A percentile compares a stretch with the other conserved stretches of the same genome.
Conservation (phyloP, 2,113 vertebrate species). For the Labrus mixtus region DNA sequence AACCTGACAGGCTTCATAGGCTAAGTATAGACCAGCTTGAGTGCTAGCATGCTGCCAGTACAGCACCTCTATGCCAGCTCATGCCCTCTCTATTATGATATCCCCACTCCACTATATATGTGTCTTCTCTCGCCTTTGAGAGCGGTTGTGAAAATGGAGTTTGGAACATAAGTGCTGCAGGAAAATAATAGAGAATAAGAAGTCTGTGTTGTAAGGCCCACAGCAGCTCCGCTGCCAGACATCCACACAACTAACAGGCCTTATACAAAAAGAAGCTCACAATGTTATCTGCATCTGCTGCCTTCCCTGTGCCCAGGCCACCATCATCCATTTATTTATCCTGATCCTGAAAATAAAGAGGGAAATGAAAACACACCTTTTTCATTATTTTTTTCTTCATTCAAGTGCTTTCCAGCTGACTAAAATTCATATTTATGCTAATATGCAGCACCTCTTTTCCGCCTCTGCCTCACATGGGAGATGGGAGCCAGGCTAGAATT, state of each 20-base stretch:
- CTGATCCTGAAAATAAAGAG: conserved; percentile 75
- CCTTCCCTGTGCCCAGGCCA: conserved; percentile 48
- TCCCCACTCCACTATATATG: conserved; percentile 41
- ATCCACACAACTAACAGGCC: conserved; percentile 35
- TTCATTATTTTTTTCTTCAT: conserved; percentile 80
- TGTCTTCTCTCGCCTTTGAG: conserved; percentile 32
- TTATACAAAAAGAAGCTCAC: conserved; percentile 44
- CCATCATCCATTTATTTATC: conserved; percentile 76
- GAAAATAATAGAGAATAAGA: conserved; percentile 38
- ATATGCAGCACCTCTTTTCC: conserved; percentile 72
- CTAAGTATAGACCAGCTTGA: not conserved
- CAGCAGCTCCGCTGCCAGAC: conserved; percentile 45
- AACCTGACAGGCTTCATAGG: not conserved
- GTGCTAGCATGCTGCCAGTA: conserved; percentile 2
- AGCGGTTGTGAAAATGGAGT: conserved; percentile 21
- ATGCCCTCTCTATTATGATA: conserved; percentile 52
- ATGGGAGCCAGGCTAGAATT: conserved; percentile 82
- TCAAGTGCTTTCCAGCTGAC: conserved; percentile 83
- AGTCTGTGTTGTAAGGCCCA: conserved; percentile 16
- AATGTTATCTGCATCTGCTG: conserved; percentile 45
- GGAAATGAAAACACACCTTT: conserved; percentile 81
- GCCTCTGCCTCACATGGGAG: conserved; percentile 78
- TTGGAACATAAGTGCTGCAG: conserved; percentile 18
- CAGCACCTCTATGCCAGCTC: conserved; percentile 20
- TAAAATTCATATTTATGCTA: conserved; percentile 88